Percentiles rank a stretch among this genome's conserved stretches.
Conservation (phyloP, 2,113 vertebrate genomes). For the Aplodontia rufa region DNA sequence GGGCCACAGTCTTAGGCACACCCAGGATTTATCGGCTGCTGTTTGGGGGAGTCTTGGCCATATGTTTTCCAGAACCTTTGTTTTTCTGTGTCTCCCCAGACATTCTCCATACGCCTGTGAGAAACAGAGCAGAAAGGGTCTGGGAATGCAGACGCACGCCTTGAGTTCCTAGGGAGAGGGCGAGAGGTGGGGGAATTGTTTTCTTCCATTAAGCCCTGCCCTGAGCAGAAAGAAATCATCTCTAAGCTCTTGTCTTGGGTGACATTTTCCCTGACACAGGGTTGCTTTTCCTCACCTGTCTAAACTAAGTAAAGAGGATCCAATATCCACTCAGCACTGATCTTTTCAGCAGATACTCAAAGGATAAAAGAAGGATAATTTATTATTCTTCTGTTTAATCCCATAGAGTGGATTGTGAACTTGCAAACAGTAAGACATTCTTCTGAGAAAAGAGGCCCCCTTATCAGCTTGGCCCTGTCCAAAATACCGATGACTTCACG, state of each 20-base stretch:
- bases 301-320: constrained; percentile 69
- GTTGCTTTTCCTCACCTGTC: constrained; percentile 70
- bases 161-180: background rate
- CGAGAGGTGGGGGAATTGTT: background rate
- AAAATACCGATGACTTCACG: background rate
- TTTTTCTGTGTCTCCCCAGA: constrained; percentile 27
- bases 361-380: constrained; percentile 72
- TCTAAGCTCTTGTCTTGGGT: constrained; percentile 63
- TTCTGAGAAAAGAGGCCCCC: constrained; percentile 56
- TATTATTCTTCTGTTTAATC: constrained; percentile 73
- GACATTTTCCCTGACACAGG: constrained; percentile 50
- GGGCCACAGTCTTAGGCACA: accelerated
- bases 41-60: background rate
- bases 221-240: constrained; percentile 62
- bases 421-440: constrained; percentile 68
- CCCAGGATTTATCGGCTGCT: constrained; percentile 2
- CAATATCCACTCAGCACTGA: constrained; percentile 47
- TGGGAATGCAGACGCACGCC: constrained; percentile 1
- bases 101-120: constrained; percentile 31
- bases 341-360: constrained; percentile 76
- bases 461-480: constrained; percentile 62
- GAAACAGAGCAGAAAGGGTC: constrained; percentile 26
- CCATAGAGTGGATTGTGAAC: constrained; percentile 53
- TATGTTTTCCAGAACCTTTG: constrained; percentile 51
- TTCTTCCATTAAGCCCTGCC: constrained; percentile 48